These are phyloP conservation scores for Otolemur crassicaudatus DNA, from an alignment of 2,797 vertebrate genomes.

Conservation along the genomic window DNA sequence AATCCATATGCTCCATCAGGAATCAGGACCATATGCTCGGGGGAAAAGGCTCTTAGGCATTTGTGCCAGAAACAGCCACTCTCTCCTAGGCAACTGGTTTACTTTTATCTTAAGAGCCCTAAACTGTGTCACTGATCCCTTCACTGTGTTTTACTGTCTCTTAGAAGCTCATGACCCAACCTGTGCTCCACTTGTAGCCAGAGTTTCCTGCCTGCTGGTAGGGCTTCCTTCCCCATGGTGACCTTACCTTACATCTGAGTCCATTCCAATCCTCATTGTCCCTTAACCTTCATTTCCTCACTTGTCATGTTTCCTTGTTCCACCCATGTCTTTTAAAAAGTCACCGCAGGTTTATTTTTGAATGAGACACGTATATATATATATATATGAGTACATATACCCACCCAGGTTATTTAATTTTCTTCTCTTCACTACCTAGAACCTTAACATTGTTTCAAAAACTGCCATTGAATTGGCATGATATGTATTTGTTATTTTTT, in stretches of 20 bases:
- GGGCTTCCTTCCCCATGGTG: accelerated
- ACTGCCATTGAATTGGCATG: neutral
- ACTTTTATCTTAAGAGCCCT: neutral
- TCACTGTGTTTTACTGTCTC: neutral
- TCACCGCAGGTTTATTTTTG: neutral
- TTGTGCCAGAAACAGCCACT: neutral
- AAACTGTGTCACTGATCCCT: neutral
- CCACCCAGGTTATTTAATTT: neutral
- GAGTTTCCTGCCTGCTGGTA: neutral
- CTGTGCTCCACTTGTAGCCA: neutral
- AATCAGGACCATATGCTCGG: constrained; percentile 7
- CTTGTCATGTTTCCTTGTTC: neutral
- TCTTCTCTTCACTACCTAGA: neutral
- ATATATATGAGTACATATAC: neutral
- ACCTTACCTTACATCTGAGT: neutral
- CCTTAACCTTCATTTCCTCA: neutral
- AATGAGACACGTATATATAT: neutral
- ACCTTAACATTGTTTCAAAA: neutral
- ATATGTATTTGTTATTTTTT: neutral
- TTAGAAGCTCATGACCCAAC: neutral
- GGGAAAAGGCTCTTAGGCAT: neutral
- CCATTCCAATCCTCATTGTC: neutral
- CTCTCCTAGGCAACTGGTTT: neutral
- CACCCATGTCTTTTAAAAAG: neutral
- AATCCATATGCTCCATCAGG: neutral